Evolutionary conservation across 2,797 vertebrate species (phyloP), one percentile per base, ranked within the genome.

Genomic region (Muscicapa comitata): DNA sequence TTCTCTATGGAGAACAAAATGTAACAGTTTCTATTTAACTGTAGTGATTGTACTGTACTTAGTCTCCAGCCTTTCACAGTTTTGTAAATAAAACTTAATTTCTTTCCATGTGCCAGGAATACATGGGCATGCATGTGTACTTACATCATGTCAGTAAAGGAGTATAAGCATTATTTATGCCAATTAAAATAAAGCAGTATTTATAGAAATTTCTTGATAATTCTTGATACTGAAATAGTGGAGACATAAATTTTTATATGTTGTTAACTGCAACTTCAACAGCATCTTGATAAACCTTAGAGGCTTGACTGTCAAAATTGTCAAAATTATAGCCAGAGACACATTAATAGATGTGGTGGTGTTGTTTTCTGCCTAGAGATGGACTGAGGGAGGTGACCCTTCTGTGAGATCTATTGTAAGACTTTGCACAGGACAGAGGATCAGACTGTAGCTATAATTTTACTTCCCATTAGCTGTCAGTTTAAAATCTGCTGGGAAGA

Each of bases 381-480:
- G 20, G 67, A 94, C 47, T 83, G 61, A 90, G 87, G 74, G 70
- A 90, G 38, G 61, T 53, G 57, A 94, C 71, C 66, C 57, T 90
- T 88, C 72, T 38, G 18, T 73, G 67, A 55, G 71, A 81, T 87
- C 95, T 95, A 85, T 94, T 95, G 71, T 96, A 78, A 95, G 66
- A 88, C 48, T 88, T 95, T 80, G 66, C 59, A 18, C 61, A 90
- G 82, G 89, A 94, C 25, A 71, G 55, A 88, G 58, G 11, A 94
- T 96, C 73, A 68, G 35, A 80, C 42, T 80, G 50, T 73, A 96
- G 88, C 73, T 94, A 43, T 97, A 96, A 97, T 97, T 98, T 97
- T 96, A 90, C 54, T 96, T 97, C 37, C 70, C 48, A 81, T 97
- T 97, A 96, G 83, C 81, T 96, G 94, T 97, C 94, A 94, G 72